Evolutionary conservation across 2,797 vertebrate species (phyloP).

Genomic region (Chanos chanos): DNA sequence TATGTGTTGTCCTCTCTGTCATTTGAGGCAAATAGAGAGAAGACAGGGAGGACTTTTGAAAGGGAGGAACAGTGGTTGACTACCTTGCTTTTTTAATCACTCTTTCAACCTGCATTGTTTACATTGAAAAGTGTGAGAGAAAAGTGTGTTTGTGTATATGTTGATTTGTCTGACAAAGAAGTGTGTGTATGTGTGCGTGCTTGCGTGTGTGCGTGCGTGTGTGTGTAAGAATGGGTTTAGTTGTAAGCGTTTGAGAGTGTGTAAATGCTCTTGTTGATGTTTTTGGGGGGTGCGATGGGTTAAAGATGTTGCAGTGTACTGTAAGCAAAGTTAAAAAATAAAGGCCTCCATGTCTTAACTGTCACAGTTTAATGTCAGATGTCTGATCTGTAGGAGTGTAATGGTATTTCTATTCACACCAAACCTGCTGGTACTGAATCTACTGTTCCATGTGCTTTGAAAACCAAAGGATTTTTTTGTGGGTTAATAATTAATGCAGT

Average conservation of each 20-base stretch:
- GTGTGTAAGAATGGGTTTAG: conserved; percentile 6
- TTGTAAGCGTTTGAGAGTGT: conserved; percentile 32
- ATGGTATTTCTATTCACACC: too few species aligned
- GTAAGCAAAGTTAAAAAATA: conserved; percentile 74
- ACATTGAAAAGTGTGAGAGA: conserved; percentile 57
- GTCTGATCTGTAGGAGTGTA: too few species aligned
- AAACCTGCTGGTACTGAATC: too few species aligned
- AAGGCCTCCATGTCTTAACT: conserved; percentile 68
- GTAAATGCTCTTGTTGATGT: conserved; percentile 50
- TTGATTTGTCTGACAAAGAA: conserved; percentile 43
- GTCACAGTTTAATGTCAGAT: neutral
- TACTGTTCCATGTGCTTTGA: too few species aligned
- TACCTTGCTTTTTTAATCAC: conserved; percentile 71
- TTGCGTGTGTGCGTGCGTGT: conserved; percentile 16
- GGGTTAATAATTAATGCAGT: too few species aligned
- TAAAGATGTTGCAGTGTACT: conserved; percentile 65
- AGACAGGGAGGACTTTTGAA: conserved; percentile 17
- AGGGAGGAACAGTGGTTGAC: conserved; percentile 42
- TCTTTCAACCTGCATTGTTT: conserved; percentile 77
- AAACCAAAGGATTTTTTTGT: too few species aligned
- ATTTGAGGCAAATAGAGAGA: conserved; percentile 15
- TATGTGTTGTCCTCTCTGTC: conserved; percentile 42
- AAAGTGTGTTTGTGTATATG: conserved; percentile 22
- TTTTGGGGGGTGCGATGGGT: conserved; percentile 44
- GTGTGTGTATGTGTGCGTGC: conserved; percentile 34